Evolutionary conservation across 1,140 invertebrate species (phyloP).

Genomic region (Neodiprion lecontei): DNA sequence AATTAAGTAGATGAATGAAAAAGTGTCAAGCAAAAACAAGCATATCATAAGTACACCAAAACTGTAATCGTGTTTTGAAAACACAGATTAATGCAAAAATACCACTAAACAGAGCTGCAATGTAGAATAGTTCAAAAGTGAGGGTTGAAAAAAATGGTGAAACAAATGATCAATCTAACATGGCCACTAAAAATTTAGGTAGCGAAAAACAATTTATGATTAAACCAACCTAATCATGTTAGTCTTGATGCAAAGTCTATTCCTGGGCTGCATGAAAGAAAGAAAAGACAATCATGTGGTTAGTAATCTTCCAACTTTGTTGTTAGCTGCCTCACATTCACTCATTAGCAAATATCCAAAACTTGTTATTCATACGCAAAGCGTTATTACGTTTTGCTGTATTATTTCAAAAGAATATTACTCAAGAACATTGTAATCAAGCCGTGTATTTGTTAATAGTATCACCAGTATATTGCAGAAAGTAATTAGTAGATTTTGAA

Average conservation of each 20-base stretch:
- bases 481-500: no score
- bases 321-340: constrained; percentile 12
- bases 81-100: neutral
- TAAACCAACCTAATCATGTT: constrained; percentile 45
- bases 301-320: neutral
- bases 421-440: no score
- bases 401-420: no score
- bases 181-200: neutral
- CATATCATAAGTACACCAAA: neutral
- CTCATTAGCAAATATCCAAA: constrained; percentile 3
- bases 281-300: constrained; percentile 22
- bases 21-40: no score
- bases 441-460: no score
- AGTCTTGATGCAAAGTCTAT: constrained; percentile 33
- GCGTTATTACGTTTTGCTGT: neutral
- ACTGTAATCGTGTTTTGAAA: neutral
- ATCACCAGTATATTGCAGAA: no score
- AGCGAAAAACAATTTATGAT: neutral
- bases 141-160: neutral
- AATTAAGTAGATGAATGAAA: constrained; percentile 16
- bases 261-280: constrained; percentile 44
- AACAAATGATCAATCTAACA: no score
- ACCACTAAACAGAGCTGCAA: neutral
- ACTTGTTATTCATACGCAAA: constrained; percentile 8
- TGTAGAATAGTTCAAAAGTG: no score